Evolutionary conservation across 1,140 invertebrate genomes (phyloP), one percentile per base, ranked within the genome.

Genomic region (Amyelois transitella): DNA sequence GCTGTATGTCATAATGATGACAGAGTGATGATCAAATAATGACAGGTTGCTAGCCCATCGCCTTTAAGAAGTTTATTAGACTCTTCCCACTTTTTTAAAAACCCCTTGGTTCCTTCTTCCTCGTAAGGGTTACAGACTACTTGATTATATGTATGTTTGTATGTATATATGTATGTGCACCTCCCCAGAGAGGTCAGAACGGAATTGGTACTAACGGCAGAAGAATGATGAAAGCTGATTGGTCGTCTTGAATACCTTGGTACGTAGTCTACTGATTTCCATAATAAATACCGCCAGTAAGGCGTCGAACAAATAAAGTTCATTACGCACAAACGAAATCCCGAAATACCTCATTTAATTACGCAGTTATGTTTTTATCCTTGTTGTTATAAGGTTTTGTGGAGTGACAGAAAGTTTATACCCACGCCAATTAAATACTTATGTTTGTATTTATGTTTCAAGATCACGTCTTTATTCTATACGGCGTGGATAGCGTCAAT

Each of bases 251-350:
- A 2, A 24, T 58, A 55, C 5, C 49, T 18, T 56, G 53, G 57
- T 60, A 55, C 47, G 28, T 51, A 52, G 20, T 58, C 22, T 18
- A 45, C 19, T 48, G 49, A 67, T 67, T 67, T 61, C 58, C 65
- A 67, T 67, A 63, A 67, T 60, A 66, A 66, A 60, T 55, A 55
- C 54, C 10, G 19, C 19, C 51, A 43, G 45, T 44, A 55, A 17
- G 52, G 22, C 53, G 17, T 50, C 44, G 55, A 47, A 66, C 58
- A 62, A 62, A 67, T 56, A 62, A 63, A 63, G 58, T 50, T 68
- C 60, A 57, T 52, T 58, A 64, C 28, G 48, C 25, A 55, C 38
- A 21, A 57, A 55, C 22, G 55, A 32, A 50, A 64, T 55, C 24
- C 54, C 25, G 47, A 21, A 18, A 22, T 64, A 58, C 60, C 60